phyloP scores from a whole-genome alignment of 2,797 vertebrate genomes.

The Tolypeutes matacus region DNA sequence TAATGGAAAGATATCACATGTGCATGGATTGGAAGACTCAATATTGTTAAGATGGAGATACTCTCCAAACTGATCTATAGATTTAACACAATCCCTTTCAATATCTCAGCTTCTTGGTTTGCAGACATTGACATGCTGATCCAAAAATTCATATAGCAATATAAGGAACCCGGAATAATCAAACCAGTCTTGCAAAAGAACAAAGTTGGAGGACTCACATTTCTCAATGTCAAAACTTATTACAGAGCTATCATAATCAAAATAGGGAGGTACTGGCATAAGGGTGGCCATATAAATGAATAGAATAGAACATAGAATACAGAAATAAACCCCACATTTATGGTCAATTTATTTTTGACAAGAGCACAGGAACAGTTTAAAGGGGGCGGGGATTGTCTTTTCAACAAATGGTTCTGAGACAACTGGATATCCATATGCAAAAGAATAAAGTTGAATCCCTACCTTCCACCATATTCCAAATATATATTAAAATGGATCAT shows the following conservation, averaged over 20 bases:
- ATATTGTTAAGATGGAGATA: neutral
- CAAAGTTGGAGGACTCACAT: neutral
- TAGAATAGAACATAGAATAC: neutral
- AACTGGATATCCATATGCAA: neutral
- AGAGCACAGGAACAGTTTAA: neutral
- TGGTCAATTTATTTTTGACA: constrained; percentile 21
- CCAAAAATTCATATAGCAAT: constrained; percentile 15
- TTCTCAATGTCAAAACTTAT: neutral
- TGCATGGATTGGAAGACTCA: neutral
- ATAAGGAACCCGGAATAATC: neutral
- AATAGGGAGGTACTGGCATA: neutral
- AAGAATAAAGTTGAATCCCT: neutral
- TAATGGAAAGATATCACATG: neutral
- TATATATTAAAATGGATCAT: neutral
- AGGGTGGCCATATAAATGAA: neutral
- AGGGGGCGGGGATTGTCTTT: neutral
- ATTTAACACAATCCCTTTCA: neutral
- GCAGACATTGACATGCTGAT: neutral
- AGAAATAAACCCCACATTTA: neutral
- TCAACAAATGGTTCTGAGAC: neutral
- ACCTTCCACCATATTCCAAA: neutral
- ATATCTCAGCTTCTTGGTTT: neutral
- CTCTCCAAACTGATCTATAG: neutral
- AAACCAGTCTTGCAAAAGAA: neutral
- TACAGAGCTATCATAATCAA: no score